Conservation (phyloP, 2,888 invertebrate genomes). For the Pterostichus niger region DNA sequence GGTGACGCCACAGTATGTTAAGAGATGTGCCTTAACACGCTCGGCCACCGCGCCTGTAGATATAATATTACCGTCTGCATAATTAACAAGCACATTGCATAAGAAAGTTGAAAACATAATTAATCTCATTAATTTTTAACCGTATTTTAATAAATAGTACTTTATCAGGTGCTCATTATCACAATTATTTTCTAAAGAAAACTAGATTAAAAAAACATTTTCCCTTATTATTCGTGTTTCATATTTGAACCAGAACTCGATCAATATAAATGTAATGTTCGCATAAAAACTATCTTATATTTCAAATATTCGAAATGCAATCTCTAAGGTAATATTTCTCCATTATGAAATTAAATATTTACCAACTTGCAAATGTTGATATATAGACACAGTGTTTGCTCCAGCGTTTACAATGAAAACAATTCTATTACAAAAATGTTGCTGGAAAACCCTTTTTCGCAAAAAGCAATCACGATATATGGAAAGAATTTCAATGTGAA, state of each 20-base stretch:
- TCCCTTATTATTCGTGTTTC: constrained; percentile 10
- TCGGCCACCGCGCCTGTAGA: too few relatives aligned
- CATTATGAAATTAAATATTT: constrained; percentile 43
- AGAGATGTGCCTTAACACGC: too few relatives aligned
- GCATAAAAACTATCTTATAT: constrained; percentile 32
- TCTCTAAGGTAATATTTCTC: constrained; percentile 29
- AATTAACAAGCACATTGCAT: too few relatives aligned
- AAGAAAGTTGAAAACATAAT: constrained; percentile 5
- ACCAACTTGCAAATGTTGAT: constrained; percentile 38
- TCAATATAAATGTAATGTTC: not conserved
- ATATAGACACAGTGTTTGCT: not conserved
- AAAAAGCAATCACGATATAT: constrained; percentile 7
- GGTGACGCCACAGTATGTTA: too few relatives aligned
- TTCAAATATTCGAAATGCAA: not conserved
- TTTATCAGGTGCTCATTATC: constrained; percentile 17
- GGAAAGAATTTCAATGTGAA: not conserved
- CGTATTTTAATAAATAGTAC: constrained; percentile 16
- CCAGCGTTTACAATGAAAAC: not conserved
- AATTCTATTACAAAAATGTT: constrained; percentile 9
- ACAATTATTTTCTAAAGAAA: constrained; percentile 7
- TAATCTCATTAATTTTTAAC: constrained; percentile 38
- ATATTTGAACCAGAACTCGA: constrained; percentile 11
- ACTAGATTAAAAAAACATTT: constrained; percentile 10
- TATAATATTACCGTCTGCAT: too few relatives aligned
- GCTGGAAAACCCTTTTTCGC: not conserved